phyloP scores from a whole-genome alignment of 2,797 vertebrate species.

The Pelochelys cantorii region DNA sequence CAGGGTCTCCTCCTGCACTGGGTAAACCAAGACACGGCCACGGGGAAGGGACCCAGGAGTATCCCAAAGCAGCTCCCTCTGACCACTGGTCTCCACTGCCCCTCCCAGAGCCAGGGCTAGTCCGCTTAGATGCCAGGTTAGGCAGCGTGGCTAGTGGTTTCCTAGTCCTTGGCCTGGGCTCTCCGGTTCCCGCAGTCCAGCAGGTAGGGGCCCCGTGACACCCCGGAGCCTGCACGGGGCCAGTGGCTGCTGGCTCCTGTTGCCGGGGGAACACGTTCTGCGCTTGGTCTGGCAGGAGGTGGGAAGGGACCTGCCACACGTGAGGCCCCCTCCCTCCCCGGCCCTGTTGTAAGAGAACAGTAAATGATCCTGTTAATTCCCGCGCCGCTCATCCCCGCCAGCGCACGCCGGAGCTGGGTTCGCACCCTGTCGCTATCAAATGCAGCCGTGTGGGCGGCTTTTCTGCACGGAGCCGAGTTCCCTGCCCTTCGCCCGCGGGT shows the following conservation, averaged over 20 bases:
- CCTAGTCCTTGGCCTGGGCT: too few relatives aligned
- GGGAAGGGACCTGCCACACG: not conserved
- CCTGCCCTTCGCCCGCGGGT: not conserved
- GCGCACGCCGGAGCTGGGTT: not conserved
- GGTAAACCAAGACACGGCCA: not conserved
- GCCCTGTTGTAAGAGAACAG: not conserved
- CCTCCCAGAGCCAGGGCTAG: too few relatives aligned
- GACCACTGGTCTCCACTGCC: too few relatives aligned
- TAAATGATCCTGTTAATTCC: not conserved
- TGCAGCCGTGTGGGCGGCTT: slow-evolving; percentile 22
- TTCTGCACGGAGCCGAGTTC: not conserved
- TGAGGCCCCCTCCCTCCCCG: not conserved
- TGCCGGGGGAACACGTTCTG: not conserved
- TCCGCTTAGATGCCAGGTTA: too few relatives aligned
- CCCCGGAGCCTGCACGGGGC: fast-evolving
- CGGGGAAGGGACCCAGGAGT: not conserved
- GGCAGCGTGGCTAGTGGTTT: too few relatives aligned
- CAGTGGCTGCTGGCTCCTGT: not conserved
- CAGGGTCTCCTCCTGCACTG: not conserved
- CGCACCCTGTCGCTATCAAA: slow-evolving; percentile 16
- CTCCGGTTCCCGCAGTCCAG: too few relatives aligned
- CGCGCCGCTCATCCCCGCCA: not conserved
- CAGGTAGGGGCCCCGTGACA: not conserved
- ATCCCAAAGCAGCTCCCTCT: too few relatives aligned
- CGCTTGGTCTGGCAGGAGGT: not conserved